Base-by-base conservation (phyloP, 2,797 vertebrate species). In the Rhodeus uyekii region DNA sequence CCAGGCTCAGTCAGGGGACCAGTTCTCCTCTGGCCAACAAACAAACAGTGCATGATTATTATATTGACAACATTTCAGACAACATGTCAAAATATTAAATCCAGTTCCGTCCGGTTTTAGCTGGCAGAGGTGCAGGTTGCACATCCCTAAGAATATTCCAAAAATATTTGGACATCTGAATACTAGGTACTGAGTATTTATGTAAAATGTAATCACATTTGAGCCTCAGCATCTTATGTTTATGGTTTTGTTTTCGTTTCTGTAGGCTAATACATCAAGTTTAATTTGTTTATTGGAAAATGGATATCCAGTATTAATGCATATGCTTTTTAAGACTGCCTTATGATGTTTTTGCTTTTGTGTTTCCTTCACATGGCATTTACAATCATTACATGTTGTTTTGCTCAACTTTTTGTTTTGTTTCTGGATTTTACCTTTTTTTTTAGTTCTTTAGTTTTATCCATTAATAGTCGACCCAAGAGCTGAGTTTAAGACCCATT, bases 361-460 rank as follows among this genome's bases (percentile, higher is more conserved):
- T 95, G 92, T 94, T 93, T 84, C 72, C 61, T 72, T 97, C 94
- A 94, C 93, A 96, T 97, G 96, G 94, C 96, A 95, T 95, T 91
- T 96, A 95, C 93, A 96, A 97, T 95, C 95, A 98, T 99, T 98
- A 99, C 95, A 92, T 97, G 99, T 98, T 92, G 92, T 98, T 99
- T 99, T 96, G 95, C 95, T 93, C 94, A 94, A 96, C 86, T 92
- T 98, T 98, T 93, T 92, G 91, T 92, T 94, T 94, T 90, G 93
- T 97, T 97, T 95, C 93, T 93, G 94, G 93, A 93, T 92, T 78
- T 90, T 93, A 90, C 38, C 80, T 88, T 87, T 93, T 90, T 4
- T 38, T 87, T 61, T n/a, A 4, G n/a, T 77, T 77, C 73, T 69
- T 80, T 81, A 36, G 60, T 76, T 60, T 72, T 46, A 22, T 76